A percentile compares a stretch with the other conserved stretches of the same genome.
These are phyloP conservation scores for Rana temporaria DNA, from an alignment of 2,113 vertebrate genomes.

Conservation along the genomic window DNA sequence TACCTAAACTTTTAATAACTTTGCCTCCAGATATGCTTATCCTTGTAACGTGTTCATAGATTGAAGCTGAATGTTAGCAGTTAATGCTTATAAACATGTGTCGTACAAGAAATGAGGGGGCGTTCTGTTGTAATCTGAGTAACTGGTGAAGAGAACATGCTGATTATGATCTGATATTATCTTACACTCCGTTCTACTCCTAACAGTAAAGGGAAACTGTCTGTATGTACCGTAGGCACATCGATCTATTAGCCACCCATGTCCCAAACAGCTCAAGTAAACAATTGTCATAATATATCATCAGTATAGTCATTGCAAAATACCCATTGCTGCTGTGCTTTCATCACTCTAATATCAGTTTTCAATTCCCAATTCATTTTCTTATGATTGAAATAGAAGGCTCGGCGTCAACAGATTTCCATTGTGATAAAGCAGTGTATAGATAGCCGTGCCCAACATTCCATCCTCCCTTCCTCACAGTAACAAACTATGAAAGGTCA, in stretches of 20 bases:
- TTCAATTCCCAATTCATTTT: background rate
- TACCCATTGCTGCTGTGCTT: background rate
- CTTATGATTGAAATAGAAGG: background rate
- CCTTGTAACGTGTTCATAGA: background rate
- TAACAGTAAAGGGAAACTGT: background rate
- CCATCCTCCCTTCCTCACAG: slow-evolving; percentile 27
- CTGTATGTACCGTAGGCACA: background rate
- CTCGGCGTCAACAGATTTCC: background rate
- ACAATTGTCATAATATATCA: background rate
- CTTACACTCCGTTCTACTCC: background rate
- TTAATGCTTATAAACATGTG: background rate
- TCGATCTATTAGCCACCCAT: background rate
- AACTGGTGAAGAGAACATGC: background rate
- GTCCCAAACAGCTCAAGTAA: background rate
- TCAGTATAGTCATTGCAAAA: background rate
- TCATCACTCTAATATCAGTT: background rate
- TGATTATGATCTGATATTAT: background rate
- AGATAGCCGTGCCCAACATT: slow-evolving; percentile 19
- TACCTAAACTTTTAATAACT: too few species aligned
- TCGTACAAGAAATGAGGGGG: background rate
- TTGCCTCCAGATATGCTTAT: too few species aligned
- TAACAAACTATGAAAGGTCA: slow-evolving; percentile 40
- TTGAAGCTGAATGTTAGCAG: background rate
- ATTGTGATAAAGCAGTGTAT: slow-evolving; percentile 31
- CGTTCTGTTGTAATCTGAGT: background rate